phyloP scores from a whole-genome alignment of 1,140 invertebrate species.

The Hylyphantes graminicola region DNA sequence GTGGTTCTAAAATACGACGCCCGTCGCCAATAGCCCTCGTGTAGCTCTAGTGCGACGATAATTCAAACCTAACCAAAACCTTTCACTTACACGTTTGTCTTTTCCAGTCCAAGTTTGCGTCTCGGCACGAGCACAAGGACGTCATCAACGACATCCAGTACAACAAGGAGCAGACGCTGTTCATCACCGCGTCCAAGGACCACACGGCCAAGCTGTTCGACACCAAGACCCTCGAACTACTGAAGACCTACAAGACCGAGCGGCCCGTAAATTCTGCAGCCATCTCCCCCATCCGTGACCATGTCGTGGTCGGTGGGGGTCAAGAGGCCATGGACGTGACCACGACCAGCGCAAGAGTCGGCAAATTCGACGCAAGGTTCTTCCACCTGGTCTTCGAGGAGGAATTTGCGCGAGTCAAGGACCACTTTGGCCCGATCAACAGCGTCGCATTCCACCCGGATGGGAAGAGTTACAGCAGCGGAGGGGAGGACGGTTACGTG shows the following conservation, averaged over 20 bases:
- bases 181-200: constrained; percentile 96
- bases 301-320: constrained; percentile 94
- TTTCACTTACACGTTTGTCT: no score
- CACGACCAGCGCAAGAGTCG: constrained; percentile 92
- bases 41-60: no score
- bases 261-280: constrained; percentile 96
- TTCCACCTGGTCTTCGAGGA: constrained; percentile 99
- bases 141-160: constrained; percentile 97
- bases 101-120: constrained; percentile 69
- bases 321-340: constrained; percentile 99
- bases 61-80: no score
- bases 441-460: constrained; percentile 98
- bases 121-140: constrained; percentile 81
- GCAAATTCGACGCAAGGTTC: constrained; percentile 98
- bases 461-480: constrained; percentile 95
- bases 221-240: constrained; percentile 80
- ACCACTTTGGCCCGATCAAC: constrained; percentile 99
- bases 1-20: no score
- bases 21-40: no score
- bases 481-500: constrained; percentile 99
- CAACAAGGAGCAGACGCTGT: constrained; percentile 92
- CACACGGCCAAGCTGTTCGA: constrained; percentile 95
- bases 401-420: constrained; percentile 97
- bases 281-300: constrained; percentile 92
- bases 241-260: constrained; percentile 97